Evolutionary conservation across 2,888 invertebrate genomes (phyloP).

Genomic region (Cataglyphis rosenhaueri): DNA sequence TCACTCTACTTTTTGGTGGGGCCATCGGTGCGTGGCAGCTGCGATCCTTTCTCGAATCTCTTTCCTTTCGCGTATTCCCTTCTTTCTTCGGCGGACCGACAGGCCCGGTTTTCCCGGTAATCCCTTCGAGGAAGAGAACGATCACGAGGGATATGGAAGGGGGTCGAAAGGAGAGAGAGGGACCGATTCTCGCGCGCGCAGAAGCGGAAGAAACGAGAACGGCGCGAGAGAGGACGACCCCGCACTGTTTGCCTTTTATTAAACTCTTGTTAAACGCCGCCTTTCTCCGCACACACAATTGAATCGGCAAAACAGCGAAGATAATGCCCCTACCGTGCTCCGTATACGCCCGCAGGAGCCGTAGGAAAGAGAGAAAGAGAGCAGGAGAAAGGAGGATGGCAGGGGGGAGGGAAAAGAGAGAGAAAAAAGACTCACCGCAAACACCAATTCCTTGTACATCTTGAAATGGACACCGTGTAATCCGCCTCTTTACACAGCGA

Average conservation of each 20-base stretch:
- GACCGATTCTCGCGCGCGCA: conserved; percentile 45
- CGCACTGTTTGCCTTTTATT: conserved; percentile 85
- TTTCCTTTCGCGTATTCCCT: conserved; percentile 62
- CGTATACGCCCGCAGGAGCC: conserved; percentile 48
- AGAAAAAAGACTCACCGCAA: conserved; percentile 73
- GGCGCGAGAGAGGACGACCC: conserved; percentile 55
- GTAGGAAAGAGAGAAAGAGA: background rate
- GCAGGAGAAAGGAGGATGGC: background rate
- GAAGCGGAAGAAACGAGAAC: conserved; percentile 54
- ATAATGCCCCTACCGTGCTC: conserved; percentile 77
- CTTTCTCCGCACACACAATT: conserved; percentile 84
- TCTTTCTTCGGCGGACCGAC: conserved; percentile 57
- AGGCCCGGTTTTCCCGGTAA: conserved; percentile 63
- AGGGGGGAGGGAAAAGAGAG: background rate
- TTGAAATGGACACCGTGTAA: conserved; percentile 84
- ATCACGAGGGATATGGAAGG: background rate
- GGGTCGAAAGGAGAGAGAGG: conserved; percentile 9
- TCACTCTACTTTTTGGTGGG: conserved; percentile 68
- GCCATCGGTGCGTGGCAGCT: conserved; percentile 78
- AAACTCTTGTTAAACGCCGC: conserved; percentile 85
- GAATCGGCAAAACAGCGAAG: conserved; percentile 85
- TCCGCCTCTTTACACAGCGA: conserved; percentile 80
- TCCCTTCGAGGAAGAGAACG: conserved; percentile 62
- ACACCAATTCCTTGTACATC: conserved; percentile 73
- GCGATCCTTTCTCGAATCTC: conserved; percentile 71